Percentiles rank a stretch among this genome's conserved stretches.
Conservation (phyloP, 2,888 invertebrate species). For the Andrena bucephala region DNA sequence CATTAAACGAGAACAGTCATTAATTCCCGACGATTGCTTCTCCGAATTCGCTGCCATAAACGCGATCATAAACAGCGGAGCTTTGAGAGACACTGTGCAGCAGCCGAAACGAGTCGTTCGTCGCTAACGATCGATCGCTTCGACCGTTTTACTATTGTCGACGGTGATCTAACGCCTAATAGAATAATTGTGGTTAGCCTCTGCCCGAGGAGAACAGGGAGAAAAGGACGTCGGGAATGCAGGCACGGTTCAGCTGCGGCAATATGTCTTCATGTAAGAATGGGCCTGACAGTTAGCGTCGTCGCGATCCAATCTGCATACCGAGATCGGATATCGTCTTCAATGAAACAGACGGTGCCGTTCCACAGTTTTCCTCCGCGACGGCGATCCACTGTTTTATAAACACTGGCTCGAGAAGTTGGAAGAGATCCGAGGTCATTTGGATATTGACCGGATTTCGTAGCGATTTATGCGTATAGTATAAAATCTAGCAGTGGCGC, state of each 20-base stretch:
- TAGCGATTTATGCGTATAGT: too few species aligned
- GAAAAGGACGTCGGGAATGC: slow-evolving; percentile 67
- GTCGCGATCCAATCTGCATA: slow-evolving; percentile 62
- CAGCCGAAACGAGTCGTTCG: neutral
- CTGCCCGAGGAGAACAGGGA: slow-evolving; percentile 50
- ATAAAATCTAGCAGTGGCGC: too few species aligned
- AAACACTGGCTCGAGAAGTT: neutral
- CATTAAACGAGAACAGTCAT: slow-evolving; percentile 10
- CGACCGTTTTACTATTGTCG: slow-evolving; percentile 58
- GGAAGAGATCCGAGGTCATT: too few species aligned
- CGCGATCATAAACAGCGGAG: slow-evolving; percentile 8
- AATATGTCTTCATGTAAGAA: slow-evolving; percentile 76
- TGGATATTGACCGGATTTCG: too few species aligned
- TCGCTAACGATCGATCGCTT: slow-evolving; percentile 51
- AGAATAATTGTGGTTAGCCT: slow-evolving; percentile 70
- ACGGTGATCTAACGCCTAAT: slow-evolving; percentile 72
- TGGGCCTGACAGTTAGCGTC: slow-evolving; percentile 59
- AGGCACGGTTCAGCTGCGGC: slow-evolving; percentile 69
- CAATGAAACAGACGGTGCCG: slow-evolving; percentile 36
- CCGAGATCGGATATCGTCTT: slow-evolving; percentile 57
- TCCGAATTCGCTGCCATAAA: slow-evolving; percentile 10
- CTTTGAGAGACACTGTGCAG: neutral
- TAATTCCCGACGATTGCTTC: slow-evolving; percentile 20
- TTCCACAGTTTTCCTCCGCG: slow-evolving; percentile 40
- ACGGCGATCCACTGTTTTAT: neutral